Conservation (phyloP, 2,888 invertebrate genomes). For the Caenorhabditis sp. region DNA sequence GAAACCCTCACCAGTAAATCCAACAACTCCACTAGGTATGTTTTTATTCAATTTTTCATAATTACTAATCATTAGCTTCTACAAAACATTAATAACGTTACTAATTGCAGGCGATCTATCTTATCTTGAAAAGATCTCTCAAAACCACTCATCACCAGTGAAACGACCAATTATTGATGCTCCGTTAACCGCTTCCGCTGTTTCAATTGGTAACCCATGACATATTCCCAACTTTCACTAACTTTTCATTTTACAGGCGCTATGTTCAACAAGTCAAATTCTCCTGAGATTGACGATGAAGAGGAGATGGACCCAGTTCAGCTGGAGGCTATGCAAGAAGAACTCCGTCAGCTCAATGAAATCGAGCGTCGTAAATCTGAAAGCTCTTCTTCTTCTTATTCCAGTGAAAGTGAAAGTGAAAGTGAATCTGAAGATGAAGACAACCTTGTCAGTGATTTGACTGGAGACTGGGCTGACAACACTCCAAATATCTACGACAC, state of each 20-base stretch:
- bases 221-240: not conserved
- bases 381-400: not conserved
- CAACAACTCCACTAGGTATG: constrained; percentile 65
- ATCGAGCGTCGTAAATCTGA: constrained; percentile 7
- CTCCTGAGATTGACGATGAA: not conserved
- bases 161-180: constrained; percentile 59
- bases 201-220: constrained; percentile 61
- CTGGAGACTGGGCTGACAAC: constrained; percentile 56
- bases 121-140: constrained; percentile 48
- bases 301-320: constrained; percentile 32
- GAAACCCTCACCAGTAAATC: constrained; percentile 64
- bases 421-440: constrained; percentile 11
- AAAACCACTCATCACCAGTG: constrained; percentile 54
- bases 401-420: not conserved
- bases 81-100: not conserved
- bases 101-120: constrained; percentile 61
- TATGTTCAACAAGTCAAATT: constrained; percentile 30
- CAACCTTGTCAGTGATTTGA: constrained; percentile 1
- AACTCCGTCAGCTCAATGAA: constrained; percentile 4
- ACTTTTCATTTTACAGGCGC: constrained; percentile 27
- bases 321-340: constrained; percentile 15
- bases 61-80: not conserved
- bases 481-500: not conserved
- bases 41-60: not conserved
- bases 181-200: constrained; percentile 64